A percentile compares a stretch with the other conserved stretches of the same genome.
These are phyloP conservation scores for Chaetodon auriga DNA, from an alignment of 2,113 vertebrate genomes.

Conservation along the genomic window DNA sequence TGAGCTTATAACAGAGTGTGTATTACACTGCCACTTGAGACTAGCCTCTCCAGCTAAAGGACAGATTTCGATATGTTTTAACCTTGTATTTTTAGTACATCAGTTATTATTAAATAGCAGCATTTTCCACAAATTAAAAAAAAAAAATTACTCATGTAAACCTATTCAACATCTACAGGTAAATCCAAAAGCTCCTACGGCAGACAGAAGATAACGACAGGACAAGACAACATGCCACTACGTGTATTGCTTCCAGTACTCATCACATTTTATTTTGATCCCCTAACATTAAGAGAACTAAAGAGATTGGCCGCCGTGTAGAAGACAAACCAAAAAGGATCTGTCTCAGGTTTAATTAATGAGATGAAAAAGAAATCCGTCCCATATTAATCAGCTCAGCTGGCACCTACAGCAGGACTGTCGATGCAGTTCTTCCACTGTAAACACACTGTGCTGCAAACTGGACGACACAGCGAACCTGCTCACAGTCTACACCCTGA, in stretches of 20 bases:
- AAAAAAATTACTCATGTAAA: constrained; percentile 78
- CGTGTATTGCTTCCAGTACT: constrained; percentile 88
- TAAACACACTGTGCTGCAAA: constrained; percentile 35
- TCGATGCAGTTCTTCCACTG: constrained; percentile 34
- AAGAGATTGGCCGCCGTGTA: constrained; percentile 60
- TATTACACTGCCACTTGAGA: constrained; percentile 79
- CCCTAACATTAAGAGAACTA: constrained; percentile 66
- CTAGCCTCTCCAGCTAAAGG: constrained; percentile 83
- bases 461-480: neutral
- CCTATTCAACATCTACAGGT: constrained; percentile 81
- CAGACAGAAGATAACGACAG: constrained; percentile 81
- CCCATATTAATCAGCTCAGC: constrained; percentile 43
- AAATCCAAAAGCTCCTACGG: constrained; percentile 83
- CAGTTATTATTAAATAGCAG: constrained; percentile 88
- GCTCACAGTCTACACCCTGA: neutral
- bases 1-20: constrained; percentile 75
- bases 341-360: constrained; percentile 54
- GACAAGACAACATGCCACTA: constrained; percentile 85
- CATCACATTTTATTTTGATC: constrained; percentile 83
- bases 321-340: constrained; percentile 31
- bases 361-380: constrained; percentile 65
- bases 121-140: constrained; percentile 85
- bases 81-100: constrained; percentile 80
- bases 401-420: constrained; percentile 53
- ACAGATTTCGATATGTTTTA: constrained; percentile 85